Evolutionary conservation across 2,113 vertebrate species (phyloP), one percentile per base, ranked within the genome.

Genomic region (Barnardius zonarius): DNA sequence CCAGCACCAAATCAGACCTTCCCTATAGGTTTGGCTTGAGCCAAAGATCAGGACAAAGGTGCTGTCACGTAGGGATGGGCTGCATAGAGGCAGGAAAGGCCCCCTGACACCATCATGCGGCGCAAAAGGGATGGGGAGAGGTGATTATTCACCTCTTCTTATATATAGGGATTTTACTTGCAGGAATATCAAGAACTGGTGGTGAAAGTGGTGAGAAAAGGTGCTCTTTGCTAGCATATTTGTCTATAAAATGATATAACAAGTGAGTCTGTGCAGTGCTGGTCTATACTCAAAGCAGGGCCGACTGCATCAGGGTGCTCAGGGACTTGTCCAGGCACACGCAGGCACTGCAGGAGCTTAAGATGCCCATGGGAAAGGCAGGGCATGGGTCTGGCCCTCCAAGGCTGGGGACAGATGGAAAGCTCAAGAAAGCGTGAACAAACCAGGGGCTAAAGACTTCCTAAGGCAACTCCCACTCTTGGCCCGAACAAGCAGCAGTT

Each of bases 331-430:
- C 27, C 73, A 76, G 39, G 20, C 11, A 43, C 0, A 0, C 23
- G 43, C 2, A 8, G 31, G 68, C 44, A 39, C 33, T 27, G 27
- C 0, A 0, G 81, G 59, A 73, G 13, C 9, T 2, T 0, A 5
- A 49, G 69, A 31, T 49, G 78, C 55, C 49, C 17, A 1, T 1
- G 4, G 72, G n/a, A 59, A 48, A 70, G 46, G 51, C 13, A 51
- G 64, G 27, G 41, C 63, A 52, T 0, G 17, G 83, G 41, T 13
- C 31, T 77, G 73, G 11, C 30, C 24, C 63, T 23, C 4, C 31
- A 9, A 4, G 6, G 43, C 20, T 57, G 73, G 17, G 63, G 49
- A 73, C 54, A 61, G 18, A 43, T 13, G 30, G 51, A 44, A 81
- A 86, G 19, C 12, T 81, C 37, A 15, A 37, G 62, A 73, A 51